A percentile compares a stretch with the other conserved stretches of the same genome.
phyloP scores from a whole-genome alignment of 2,888 invertebrate genomes.

The Ochropleura plecta region DNA sequence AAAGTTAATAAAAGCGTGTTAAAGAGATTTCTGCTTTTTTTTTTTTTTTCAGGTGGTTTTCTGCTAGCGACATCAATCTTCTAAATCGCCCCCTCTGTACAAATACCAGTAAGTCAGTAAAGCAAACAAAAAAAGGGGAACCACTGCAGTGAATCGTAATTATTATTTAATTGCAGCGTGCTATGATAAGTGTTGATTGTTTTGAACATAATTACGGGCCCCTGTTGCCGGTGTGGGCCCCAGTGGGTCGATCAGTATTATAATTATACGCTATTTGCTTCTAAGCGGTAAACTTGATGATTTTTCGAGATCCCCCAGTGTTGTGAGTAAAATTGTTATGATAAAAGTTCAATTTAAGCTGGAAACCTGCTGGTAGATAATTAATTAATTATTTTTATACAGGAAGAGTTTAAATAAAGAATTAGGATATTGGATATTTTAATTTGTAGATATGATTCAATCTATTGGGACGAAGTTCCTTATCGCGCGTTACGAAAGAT shows the following conservation, averaged over 20 bases:
- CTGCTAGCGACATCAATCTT: not conserved
- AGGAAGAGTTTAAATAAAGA: too few species aligned
- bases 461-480: too few species aligned
- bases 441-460: too few species aligned
- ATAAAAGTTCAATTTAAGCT: not conserved
- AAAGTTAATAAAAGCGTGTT: too few species aligned
- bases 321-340: slow-evolving; percentile 10
- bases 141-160: slow-evolving; percentile 36
- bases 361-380: not conserved
- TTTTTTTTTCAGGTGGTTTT: too few species aligned
- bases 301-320: slow-evolving; percentile 22
- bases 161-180: slow-evolving; percentile 49
- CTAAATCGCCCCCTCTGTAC: not conserved
- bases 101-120: not conserved
- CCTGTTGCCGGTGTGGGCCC: slow-evolving; percentile 19
- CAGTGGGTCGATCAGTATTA: slow-evolving; percentile 35
- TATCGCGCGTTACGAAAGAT: too few species aligned
- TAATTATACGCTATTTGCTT: slow-evolving; percentile 57
- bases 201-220: slow-evolving; percentile 55
- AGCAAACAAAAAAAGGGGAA: slow-evolving; percentile 32
- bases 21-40: not conserved
- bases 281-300: slow-evolving; percentile 25
- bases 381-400: not conserved
- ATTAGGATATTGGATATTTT: too few species aligned
- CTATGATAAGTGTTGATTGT: slow-evolving; percentile 57